Percentiles rank a stretch among this genome's conserved stretches.
phyloP scores from a whole-genome alignment of 1,140 invertebrate genomes.

The Gryllus bimaculatus region DNA sequence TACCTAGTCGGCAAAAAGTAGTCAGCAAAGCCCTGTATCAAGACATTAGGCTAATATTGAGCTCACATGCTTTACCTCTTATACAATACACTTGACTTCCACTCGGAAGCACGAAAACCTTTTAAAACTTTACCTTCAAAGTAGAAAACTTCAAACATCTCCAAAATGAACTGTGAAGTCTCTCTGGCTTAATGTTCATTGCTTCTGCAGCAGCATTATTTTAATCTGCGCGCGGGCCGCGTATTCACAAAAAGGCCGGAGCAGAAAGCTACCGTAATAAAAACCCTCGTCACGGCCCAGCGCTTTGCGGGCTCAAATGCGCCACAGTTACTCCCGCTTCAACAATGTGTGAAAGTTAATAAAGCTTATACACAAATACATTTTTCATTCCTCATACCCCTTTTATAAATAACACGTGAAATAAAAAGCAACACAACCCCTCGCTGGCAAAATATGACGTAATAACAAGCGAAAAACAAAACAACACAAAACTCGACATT shows the following conservation, averaged over 20 bases:
- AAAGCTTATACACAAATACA: slow-evolving; percentile 5
- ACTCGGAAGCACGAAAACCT: background rate
- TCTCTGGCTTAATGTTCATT: background rate
- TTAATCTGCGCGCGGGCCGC: background rate
- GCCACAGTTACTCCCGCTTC: background rate
- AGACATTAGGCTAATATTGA: too few relatives aligned
- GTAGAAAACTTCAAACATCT: background rate
- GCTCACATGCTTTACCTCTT: too few relatives aligned
- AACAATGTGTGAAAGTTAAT: slow-evolving; percentile 5
- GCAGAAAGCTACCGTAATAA: background rate
- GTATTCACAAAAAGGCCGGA: background rate
- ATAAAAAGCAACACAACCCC: slow-evolving; percentile 4
- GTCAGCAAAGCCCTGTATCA: background rate
- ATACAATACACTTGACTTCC: background rate
- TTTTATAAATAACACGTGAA: background rate
- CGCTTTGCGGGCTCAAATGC: background rate
- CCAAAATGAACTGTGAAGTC: background rate
- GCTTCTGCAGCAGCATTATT: background rate
- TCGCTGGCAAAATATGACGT: background rate
- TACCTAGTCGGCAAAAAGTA: background rate
- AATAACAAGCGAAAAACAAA: background rate
- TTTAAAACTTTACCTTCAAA: background rate
- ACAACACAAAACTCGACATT: slow-evolving; percentile 2
- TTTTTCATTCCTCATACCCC: slow-evolving; percentile 1
- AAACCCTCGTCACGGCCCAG: background rate